Conservation (phyloP, 1,140 invertebrate species). For the Myzus persicae region DNA sequence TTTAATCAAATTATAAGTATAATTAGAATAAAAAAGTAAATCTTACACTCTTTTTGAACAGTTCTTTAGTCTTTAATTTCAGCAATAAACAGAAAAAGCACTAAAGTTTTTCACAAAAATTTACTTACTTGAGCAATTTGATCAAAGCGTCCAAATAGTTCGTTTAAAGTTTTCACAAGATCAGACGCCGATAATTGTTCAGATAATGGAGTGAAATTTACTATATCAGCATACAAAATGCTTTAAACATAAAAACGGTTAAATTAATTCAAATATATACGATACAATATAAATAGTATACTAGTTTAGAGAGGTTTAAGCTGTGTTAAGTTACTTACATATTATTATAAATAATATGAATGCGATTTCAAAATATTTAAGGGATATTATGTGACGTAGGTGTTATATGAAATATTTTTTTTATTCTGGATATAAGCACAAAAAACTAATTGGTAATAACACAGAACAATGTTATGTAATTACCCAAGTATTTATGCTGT, state of each 20-base stretch:
- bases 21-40: background rate
- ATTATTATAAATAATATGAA: background rate
- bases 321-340: background rate
- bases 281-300: conserved; percentile 60
- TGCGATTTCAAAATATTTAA: background rate
- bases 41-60: background rate
- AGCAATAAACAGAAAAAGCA: background rate
- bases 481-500: background rate
- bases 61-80: background rate
- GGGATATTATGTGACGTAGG: background rate
- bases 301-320: background rate
- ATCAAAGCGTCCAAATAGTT: conserved; percentile 96
- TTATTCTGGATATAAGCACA: background rate
- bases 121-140: conserved; percentile 87
- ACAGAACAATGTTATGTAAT: background rate
- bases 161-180: conserved; percentile 93
- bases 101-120: background rate
- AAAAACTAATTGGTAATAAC: background rate
- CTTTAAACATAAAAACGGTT: conserved; percentile 66
- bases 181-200: conserved; percentile 92
- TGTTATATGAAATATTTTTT: background rate
- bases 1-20: background rate
- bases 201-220: conserved; percentile 95
- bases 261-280: background rate
- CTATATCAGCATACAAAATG: conserved; percentile 97